These are phyloP conservation scores for Eubucco bourcierii DNA, from an alignment of 2,113 vertebrate species.

Conservation along the genomic window DNA sequence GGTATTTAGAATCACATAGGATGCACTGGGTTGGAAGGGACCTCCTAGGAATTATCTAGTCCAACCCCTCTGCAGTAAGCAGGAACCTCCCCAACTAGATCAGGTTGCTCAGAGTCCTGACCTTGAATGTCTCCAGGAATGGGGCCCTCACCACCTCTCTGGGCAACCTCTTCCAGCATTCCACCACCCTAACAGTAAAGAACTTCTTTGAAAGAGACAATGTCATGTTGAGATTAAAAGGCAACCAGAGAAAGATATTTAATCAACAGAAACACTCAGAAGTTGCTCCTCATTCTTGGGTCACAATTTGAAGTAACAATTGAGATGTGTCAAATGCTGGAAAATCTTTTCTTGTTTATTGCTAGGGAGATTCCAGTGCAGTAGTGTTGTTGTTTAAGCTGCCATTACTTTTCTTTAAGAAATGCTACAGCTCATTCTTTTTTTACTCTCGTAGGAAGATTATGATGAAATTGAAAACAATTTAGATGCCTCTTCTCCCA, in stretches of 20 bases:
- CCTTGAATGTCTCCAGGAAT: too few species aligned
- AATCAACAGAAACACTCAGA: not conserved
- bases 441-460: constrained; percentile 67
- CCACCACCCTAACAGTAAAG: too few species aligned
- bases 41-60: too few species aligned
- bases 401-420: not conserved
- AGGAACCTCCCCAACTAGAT: too few species aligned
- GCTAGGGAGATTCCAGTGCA: not conserved
- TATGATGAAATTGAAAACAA: constrained; percentile 72
- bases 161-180: too few species aligned
- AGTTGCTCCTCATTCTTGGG: not conserved
- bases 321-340: not conserved
- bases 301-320: not conserved
- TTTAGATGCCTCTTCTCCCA: constrained; percentile 68
- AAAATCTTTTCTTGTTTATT: not conserved
- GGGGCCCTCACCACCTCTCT: too few species aligned
- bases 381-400: not conserved
- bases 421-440: not conserved
- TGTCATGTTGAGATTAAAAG: not conserved
- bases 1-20: not conserved
- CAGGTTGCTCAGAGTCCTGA: too few species aligned
- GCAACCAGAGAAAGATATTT: not conserved
- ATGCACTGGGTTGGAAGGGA: too few species aligned
- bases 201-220: not conserved
- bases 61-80: too few species aligned